Conservation (phyloP, 2,888 invertebrate genomes). For the Spilarctia lutea region DNA sequence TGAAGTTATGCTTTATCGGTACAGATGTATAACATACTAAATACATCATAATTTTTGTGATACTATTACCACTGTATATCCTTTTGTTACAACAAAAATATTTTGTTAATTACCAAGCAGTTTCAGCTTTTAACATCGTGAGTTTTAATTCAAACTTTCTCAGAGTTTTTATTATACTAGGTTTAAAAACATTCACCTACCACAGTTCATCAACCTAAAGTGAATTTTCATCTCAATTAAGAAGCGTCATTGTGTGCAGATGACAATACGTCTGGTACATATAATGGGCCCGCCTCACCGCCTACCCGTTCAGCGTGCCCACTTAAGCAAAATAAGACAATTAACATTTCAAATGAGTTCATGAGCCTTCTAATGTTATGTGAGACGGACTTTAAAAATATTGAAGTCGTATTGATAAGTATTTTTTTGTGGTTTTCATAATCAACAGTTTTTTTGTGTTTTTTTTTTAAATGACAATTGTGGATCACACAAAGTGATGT, state of each 20-base stretch:
- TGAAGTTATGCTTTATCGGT: background rate
- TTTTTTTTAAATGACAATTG: too few species aligned
- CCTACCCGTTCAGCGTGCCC: slow-evolving; percentile 48
- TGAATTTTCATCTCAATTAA: slow-evolving; percentile 54
- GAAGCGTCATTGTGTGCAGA: slow-evolving; percentile 51
- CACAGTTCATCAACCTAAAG: slow-evolving; percentile 36
- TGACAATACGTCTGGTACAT: slow-evolving; percentile 43
- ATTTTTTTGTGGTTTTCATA: background rate
- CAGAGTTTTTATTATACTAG: slow-evolving; percentile 9
- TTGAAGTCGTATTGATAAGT: background rate
- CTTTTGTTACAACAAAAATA: background rate
- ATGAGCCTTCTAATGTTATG: background rate
- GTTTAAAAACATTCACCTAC: background rate
- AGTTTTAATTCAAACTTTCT: background rate
- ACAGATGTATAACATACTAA: background rate
- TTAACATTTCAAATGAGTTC: slow-evolving; percentile 26
- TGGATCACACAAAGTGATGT: too few species aligned
- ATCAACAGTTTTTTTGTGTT: too few species aligned
- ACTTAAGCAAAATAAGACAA: slow-evolving; percentile 37
- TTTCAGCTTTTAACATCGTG: background rate
- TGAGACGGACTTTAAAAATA: background rate
- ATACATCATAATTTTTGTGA: background rate
- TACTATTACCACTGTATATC: too few species aligned
- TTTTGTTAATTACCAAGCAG: background rate
- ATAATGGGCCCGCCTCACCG: slow-evolving; percentile 50